Percentiles rank a stretch among this genome's conserved stretches.
Conservation (phyloP, 2,888 invertebrate genomes). For the Hirtodrosophila duncani region DNA sequence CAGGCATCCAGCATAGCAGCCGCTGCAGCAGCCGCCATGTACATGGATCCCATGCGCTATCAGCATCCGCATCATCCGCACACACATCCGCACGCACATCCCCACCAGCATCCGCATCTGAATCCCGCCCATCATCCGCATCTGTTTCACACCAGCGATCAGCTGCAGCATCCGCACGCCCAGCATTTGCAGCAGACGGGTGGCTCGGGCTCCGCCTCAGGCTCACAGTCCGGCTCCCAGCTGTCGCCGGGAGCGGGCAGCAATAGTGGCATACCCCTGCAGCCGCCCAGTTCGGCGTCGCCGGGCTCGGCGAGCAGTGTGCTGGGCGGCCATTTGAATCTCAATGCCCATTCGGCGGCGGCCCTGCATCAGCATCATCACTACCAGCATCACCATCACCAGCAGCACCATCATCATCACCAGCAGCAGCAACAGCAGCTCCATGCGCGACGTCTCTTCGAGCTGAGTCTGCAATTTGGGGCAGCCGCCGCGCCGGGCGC, state of each 20-base stretch:
- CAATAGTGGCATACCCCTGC: constrained; percentile 68
- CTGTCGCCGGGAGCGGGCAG: constrained; percentile 73
- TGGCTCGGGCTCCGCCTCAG: no score
- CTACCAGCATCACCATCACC: constrained; percentile 77
- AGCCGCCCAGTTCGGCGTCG: constrained; percentile 72
- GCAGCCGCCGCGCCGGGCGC: constrained; percentile 77
- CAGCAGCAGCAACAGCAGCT: constrained; percentile 79
- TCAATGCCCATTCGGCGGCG: constrained; percentile 76
- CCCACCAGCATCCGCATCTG: constrained; percentile 77
- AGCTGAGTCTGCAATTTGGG: constrained; percentile 78
- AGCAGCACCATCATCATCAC: constrained; percentile 78
- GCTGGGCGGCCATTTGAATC: constrained; percentile 75
- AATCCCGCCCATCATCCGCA: constrained; percentile 78
- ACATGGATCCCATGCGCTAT: constrained; percentile 78
- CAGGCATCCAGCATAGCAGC: constrained; percentile 78
- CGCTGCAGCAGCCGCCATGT: constrained; percentile 79
- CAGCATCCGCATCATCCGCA: constrained; percentile 76
- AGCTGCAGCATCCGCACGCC: constrained; percentile 74
- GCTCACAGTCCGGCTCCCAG: constrained; percentile 43
- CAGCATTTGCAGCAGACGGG: constrained; percentile 44
- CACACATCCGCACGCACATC: constrained; percentile 60
- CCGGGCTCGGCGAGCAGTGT: constrained; percentile 73
- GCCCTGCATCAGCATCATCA: constrained; percentile 77
- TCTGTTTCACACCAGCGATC: constrained; percentile 77
- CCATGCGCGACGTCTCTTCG: constrained; percentile 78